Evolutionary conservation across 2,113 vertebrate species (phyloP).

Genomic region (Onychorhynchus coronatus): DNA sequence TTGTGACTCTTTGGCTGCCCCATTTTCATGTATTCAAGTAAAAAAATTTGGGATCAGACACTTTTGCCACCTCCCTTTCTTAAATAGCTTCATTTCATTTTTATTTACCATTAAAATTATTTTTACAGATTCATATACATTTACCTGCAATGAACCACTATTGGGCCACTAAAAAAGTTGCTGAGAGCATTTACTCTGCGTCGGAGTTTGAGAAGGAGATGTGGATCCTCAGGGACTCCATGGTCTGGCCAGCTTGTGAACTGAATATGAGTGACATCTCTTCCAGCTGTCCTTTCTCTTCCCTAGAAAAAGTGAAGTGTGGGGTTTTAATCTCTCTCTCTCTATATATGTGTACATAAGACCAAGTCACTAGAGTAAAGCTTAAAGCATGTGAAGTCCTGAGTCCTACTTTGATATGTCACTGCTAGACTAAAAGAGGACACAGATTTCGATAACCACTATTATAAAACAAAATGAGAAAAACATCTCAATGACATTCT

Average conservation of each 20-base stretch:
- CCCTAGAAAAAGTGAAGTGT: slow-evolving; percentile 67
- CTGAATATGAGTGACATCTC: slow-evolving; percentile 94
- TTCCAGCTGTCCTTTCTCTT: slow-evolving; percentile 82
- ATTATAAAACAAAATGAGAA: background rate
- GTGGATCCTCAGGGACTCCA: slow-evolving; percentile 89
- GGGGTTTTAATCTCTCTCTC: background rate
- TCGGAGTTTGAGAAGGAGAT: slow-evolving; percentile 91
- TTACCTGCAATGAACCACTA: slow-evolving; percentile 96
- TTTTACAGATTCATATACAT: background rate
- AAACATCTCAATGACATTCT: background rate
- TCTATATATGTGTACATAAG: too few species aligned
- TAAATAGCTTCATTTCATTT: background rate
- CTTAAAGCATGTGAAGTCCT: background rate
- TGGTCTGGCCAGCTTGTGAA: slow-evolving; percentile 98
- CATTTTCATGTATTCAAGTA: background rate
- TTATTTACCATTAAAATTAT: background rate
- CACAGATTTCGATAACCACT: background rate
- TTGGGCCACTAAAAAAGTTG: slow-evolving; percentile 93
- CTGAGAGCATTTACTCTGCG: slow-evolving; percentile 91
- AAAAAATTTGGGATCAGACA: background rate
- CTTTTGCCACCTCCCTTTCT: background rate
- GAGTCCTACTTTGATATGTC: background rate
- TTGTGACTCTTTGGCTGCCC: background rate
- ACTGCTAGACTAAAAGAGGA: background rate
- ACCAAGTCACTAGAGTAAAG: background rate